Percentiles rank a stretch among this genome's conserved stretches.
phyloP scores from a whole-genome alignment of 2,888 invertebrate species.

The Scaptomyza parva region DNA sequence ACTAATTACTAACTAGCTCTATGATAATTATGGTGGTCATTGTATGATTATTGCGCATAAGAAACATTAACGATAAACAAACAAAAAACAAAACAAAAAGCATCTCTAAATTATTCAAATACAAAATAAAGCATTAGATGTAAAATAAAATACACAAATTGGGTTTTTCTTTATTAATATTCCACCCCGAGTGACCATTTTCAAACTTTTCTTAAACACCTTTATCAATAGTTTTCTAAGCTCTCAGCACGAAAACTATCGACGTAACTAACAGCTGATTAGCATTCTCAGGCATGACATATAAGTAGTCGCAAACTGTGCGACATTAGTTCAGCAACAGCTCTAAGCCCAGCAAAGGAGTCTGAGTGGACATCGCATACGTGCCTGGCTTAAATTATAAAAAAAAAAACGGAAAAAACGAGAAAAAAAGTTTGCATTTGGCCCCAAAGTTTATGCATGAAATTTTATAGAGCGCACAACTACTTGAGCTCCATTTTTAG shows the following conservation, averaged over 20 bases:
- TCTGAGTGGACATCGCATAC: conserved; percentile 62
- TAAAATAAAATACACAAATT: conserved; percentile 51
- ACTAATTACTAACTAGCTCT: conserved; percentile 67
- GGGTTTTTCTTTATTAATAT: conserved; percentile 26
- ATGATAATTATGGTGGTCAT: conserved; percentile 63
- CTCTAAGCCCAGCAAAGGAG: conserved; percentile 44
- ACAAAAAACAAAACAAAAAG: conserved; percentile 15
- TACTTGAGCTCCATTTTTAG: conserved; percentile 68
- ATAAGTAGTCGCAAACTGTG: conserved; percentile 30
- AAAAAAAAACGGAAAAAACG: no score
- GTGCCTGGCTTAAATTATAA: conserved; percentile 78
- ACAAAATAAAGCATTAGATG: conserved; percentile 79
- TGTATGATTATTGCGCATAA: conserved; percentile 70
- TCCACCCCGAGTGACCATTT: no score
- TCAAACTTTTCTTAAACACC: neutral
- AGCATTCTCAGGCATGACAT: conserved; percentile 8
- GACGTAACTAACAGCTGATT: neutral
- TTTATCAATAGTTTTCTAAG: conserved; percentile 33
- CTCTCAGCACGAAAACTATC: conserved; percentile 5
- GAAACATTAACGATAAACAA: conserved; percentile 40
- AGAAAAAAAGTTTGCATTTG: conserved; percentile 75
- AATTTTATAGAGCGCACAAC: conserved; percentile 75
- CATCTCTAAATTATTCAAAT: conserved; percentile 68
- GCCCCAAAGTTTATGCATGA: conserved; percentile 77
- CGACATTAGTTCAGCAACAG: conserved; percentile 47